Conservation (phyloP, 2,888 invertebrate genomes). For the Quadroppia sp. region DNA sequence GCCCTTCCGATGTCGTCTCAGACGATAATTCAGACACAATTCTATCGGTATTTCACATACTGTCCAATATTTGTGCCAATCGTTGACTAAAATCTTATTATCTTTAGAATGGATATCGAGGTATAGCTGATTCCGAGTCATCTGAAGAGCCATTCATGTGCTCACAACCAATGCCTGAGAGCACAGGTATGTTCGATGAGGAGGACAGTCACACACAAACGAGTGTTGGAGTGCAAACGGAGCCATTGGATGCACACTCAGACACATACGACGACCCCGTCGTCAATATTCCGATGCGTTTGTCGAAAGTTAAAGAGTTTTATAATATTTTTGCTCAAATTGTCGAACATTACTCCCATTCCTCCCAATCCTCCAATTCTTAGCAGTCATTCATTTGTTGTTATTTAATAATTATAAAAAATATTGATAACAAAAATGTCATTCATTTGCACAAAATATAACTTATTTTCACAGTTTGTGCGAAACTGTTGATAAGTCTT, state of each 20-base stretch:
- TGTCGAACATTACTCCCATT: not conserved
- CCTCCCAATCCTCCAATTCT: not conserved
- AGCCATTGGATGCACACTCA: not conserved
- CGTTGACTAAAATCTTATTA: not conserved
- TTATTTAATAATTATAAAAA: too few species aligned
- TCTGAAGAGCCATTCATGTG: not conserved
- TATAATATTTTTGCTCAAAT: not conserved
- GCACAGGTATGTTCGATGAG: not conserved
- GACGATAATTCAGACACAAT: not conserved
- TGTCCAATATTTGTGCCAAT: not conserved
- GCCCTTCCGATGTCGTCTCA: not conserved
- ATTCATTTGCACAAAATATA: too few species aligned
- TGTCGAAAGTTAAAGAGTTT: constrained; percentile 1
- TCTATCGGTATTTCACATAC: not conserved
- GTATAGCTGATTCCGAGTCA: not conserved
- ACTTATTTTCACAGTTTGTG: too few species aligned
- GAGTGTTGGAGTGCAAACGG: not conserved
- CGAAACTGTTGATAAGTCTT: too few species aligned
- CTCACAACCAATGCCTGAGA: not conserved
- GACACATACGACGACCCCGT: not conserved
- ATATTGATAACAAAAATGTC: too few species aligned
- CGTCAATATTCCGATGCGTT: constrained; percentile 1
- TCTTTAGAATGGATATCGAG: not conserved
- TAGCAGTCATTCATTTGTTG: too few species aligned
- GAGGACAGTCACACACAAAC: not conserved